Evolutionary conservation across 92 coral and sea anemone genomes (phyloP).

Genomic region (Porites rus): DNA sequence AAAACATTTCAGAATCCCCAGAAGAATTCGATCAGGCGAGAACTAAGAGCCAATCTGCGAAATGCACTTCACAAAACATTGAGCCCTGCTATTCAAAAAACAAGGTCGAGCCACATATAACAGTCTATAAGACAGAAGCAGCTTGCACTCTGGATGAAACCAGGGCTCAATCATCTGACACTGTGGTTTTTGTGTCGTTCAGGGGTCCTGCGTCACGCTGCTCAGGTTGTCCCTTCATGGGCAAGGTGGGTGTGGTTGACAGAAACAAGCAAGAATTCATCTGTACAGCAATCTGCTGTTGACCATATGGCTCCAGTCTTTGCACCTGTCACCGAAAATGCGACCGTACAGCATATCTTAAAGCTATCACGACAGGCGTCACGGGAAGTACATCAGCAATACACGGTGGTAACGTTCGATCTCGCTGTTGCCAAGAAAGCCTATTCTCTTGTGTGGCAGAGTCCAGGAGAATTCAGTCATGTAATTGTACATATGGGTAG

Average conservation of each 20-base stretch:
- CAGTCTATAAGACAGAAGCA: too few relatives aligned
- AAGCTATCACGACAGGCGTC: slow-evolving; percentile 39
- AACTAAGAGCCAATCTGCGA: too few relatives aligned
- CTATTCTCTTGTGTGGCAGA: slow-evolving; percentile 21
- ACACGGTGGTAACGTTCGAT: slow-evolving; percentile 49
- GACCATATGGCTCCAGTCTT: slow-evolving; percentile 57
- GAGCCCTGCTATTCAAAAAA: too few relatives aligned
- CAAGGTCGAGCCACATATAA: too few relatives aligned
- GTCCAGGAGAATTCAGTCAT: slow-evolving; percentile 19
- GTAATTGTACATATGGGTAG: slow-evolving; percentile 42
- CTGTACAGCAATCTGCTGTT: slow-evolving; percentile 40
- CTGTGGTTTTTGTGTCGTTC: too few relatives aligned
- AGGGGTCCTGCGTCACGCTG: too few relatives aligned
- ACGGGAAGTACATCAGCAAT: slow-evolving; percentile 19
- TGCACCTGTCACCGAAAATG: slow-evolving; percentile 48
- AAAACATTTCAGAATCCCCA: too few relatives aligned
- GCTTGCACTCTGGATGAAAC: too few relatives aligned
- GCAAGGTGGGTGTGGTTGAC: slow-evolving; percentile 17
- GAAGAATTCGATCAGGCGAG: too few relatives aligned
- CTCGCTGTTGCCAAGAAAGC: slow-evolving; percentile 51
- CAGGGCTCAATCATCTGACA: too few relatives aligned
- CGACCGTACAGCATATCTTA: slow-evolving; percentile 46
- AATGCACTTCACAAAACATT: too few relatives aligned
- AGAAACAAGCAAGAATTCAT: slow-evolving; percentile 27
- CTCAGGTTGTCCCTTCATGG: too few relatives aligned